Evolutionary conservation across 2,888 invertebrate genomes (phyloP), one percentile per base, ranked within the genome.

Genomic region (Rhagium mordax): DNA sequence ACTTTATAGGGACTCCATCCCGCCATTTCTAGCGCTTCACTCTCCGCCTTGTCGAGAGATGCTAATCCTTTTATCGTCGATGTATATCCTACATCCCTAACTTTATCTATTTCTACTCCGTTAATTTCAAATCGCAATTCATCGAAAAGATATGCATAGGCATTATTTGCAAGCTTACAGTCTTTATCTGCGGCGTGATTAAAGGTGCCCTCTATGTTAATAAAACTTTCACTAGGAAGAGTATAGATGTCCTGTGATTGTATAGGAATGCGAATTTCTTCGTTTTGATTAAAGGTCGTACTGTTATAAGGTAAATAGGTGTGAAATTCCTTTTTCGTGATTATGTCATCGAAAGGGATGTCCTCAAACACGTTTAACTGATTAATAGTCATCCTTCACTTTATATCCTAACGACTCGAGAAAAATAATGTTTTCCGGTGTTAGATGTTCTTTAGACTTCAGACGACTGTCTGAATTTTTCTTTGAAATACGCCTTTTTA

Each of bases 71-170:
- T 65, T 13, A 65, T 53, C 16, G 65, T 51, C 1, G 65, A 18
- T 27, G 65, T 65, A 13, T 24, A 20, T 13, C 65, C 51, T 15
- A 29, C 16, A 65, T 65, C 27, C 20, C 51, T 16, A 18, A 51
- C 51, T 51, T n/a, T 48, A 16, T 65, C 65, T 13, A 65, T 41
- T 27, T 27, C 51, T 0, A 29, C 29, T 10, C 65, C 65, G 3
- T 29, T 51, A 21, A 65, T 0, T 51, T 65, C 65, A 18, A 20
- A 51, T 13, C 48, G 47, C 3, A 47, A 27, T 47, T 57, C 55
- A 41, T 68, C 33, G 49, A 68, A 68, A 16, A 68, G 20, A 15
- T 15, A 62, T 5, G 61, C 61, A 6, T 41, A 15, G 21, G 7
- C 4, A n/a, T 61, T 61, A 20, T 61, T 61, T 1, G 2, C 48